Evolutionary conservation across 2,888 invertebrate species (phyloP), one percentile per base, ranked within the genome.

Genomic region (Capitulum mitella): DNA sequence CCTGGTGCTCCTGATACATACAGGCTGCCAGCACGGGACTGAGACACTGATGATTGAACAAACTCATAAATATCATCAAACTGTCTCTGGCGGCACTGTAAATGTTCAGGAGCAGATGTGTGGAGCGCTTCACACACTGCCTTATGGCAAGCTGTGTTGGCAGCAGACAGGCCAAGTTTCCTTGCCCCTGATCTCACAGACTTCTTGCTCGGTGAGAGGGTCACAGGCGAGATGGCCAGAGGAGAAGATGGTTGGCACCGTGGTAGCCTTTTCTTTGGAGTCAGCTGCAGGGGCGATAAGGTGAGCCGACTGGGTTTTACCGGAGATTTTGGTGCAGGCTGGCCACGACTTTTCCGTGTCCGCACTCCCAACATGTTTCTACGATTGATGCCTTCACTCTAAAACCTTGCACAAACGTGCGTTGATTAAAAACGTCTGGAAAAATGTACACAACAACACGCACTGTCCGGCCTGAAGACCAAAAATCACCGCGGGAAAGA

Each of bases 1-100:
- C 98, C 99, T 0, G 98, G 98, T 40, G 96, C 95, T 0, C 98
- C 98, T 61, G 97, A 97, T 70, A 99, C 90, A 85, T 98, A 99
- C 78, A 98, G 84, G 32, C 95, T 94, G 0, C 92, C 93, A 0
- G 96, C 92, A 51, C 88, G 88, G 82, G 89, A 87, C 1, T 88
- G 87, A 5, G 89, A 85, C 79, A 95, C 85, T 85, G 93, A 91
- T 19, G 88, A 87, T 26, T 86, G 85, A 78, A 98, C 87, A 85
- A 94, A 95, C 5, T 86, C 85, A 40, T 89, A 87, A 32, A 98
- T 87, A 83, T 90, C 89, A 6, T 88, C 85, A 16, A 93, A 88
- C 86, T 98, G 94, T 58, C 87, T 87, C 84, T 96, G 94, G 80
- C 98, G 89, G n/a, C 95, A 92, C 12, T 81, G 78, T 26, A 82